Conservation (phyloP, 2,888 invertebrate genomes). For the Pristionchus arcanus region DNA sequence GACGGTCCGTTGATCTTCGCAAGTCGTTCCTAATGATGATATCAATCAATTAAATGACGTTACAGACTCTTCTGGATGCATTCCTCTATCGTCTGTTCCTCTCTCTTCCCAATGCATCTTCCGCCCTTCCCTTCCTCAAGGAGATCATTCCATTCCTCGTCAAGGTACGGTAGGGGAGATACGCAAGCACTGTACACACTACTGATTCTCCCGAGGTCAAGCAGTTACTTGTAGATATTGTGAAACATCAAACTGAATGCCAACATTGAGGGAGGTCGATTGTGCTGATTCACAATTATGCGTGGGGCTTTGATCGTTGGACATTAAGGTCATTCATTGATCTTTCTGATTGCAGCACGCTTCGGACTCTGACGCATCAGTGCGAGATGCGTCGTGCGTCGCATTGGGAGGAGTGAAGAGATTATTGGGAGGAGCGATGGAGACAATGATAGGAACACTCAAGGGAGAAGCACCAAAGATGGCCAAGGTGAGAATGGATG, state of each 20-base stretch:
- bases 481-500: conserved; percentile 58
- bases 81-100: conserved; percentile 53
- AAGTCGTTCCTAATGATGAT: not conserved
- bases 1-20: not conserved
- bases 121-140: conserved; percentile 58
- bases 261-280: too few species aligned
- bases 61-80: conserved; percentile 20
- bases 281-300: not conserved
- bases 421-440: conserved; percentile 59
- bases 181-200: not conserved
- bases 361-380: conserved; percentile 61
- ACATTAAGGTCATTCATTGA: not conserved
- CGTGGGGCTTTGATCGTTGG: not conserved
- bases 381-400: conserved; percentile 64
- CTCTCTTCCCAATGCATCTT: not conserved
- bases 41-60: not conserved
- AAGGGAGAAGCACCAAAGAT: conserved; percentile 62
- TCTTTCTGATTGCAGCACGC: conserved; percentile 58
- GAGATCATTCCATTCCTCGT: conserved; percentile 56
- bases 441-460: conserved; percentile 58
- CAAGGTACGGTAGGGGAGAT: conserved; percentile 55
- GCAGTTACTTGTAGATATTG: not conserved
- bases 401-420: conserved; percentile 62
- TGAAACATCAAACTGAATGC: not conserved
- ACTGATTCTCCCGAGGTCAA: not conserved